phyloP scores from a whole-genome alignment of 2,797 vertebrate species.

The Otolemur crassicaudatus region DNA sequence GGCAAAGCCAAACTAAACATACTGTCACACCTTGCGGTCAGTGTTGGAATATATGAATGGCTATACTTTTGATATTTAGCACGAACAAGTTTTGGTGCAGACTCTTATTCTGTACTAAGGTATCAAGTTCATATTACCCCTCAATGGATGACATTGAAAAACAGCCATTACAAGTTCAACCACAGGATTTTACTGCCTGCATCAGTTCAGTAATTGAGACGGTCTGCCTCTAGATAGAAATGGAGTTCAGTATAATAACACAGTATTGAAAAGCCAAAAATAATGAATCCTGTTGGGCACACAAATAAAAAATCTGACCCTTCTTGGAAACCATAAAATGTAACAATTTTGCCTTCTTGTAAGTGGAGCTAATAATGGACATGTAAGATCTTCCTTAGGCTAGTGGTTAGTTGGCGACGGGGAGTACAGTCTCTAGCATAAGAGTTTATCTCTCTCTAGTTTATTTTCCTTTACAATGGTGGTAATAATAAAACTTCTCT shows the following conservation, averaged over 20 bases:
- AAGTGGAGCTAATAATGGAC: not conserved
- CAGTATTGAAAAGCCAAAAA: constrained; percentile 50
- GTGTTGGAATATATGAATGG: not conserved
- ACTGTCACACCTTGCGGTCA: not conserved
- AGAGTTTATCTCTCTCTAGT: not conserved
- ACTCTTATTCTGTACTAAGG: not conserved
- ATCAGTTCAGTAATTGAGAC: constrained; percentile 3
- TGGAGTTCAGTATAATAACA: not conserved
- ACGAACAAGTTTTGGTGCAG: not conserved
- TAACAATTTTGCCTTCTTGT: constrained; percentile 9
- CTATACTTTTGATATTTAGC: not conserved
- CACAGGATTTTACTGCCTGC: not conserved
- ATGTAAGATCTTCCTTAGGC: not conserved
- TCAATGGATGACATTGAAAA: not conserved
- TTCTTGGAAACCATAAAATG: constrained; percentile 50
- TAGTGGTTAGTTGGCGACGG: not conserved
- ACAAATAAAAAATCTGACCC: constrained; percentile 14
- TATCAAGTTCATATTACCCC: not conserved
- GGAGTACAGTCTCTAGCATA: not conserved
- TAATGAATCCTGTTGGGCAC: constrained; percentile 49
- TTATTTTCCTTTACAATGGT: not conserved
- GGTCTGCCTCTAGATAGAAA: not conserved
- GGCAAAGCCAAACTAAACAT: not conserved
- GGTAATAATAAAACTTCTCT: not conserved
- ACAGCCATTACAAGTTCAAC: not conserved